Percentiles rank a stretch among this genome's conserved stretches.
phyloP scores from a whole-genome alignment of 1,140 invertebrate species.

The Sesamia nonagrioides region DNA sequence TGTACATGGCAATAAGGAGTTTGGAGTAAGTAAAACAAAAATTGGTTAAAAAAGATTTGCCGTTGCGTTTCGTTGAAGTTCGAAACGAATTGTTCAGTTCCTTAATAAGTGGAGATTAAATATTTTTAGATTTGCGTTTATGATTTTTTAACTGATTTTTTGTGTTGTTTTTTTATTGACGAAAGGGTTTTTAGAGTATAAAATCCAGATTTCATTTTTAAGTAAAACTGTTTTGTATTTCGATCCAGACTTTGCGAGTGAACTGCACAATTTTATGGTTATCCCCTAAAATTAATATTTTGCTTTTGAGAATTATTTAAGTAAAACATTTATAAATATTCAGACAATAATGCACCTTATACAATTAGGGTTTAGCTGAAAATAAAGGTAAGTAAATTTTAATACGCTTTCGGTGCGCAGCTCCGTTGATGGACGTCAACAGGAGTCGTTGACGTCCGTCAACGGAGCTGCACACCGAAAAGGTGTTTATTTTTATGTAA shows the following conservation, averaged over 20 bases:
- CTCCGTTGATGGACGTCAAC: too few relatives aligned
- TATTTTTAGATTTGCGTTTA: conserved; percentile 34
- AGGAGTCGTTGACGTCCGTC: too few relatives aligned
- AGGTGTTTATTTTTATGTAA: too few relatives aligned
- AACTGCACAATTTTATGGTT: too few relatives aligned
- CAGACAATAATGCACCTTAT: too few relatives aligned
- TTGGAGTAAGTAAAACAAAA: conserved; percentile 24
- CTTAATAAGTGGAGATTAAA: conserved; percentile 45
- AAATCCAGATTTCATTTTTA: not conserved
- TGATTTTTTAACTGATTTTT: conserved; percentile 30
- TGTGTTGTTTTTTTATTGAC: not conserved
- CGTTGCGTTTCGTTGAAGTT: conserved; percentile 42
- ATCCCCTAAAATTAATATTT: too few relatives aligned
- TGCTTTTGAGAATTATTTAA: too few relatives aligned
- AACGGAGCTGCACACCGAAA: too few relatives aligned
- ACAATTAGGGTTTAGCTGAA: too few relatives aligned
- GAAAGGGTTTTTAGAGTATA: not conserved
- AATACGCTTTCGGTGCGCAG: too few relatives aligned
- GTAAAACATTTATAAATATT: too few relatives aligned
- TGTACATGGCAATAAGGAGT: conserved; percentile 32
- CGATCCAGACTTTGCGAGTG: not conserved
- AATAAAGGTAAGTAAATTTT: too few relatives aligned
- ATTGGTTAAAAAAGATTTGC: conserved; percentile 28
- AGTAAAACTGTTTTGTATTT: not conserved
- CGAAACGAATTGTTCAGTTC: conserved; percentile 22